Percentiles rank a stretch among this genome's conserved stretches.
Conservation (phyloP, 37 sponge, comb jelly and placozoan species). For the Amphimedon queenslandica region DNA sequence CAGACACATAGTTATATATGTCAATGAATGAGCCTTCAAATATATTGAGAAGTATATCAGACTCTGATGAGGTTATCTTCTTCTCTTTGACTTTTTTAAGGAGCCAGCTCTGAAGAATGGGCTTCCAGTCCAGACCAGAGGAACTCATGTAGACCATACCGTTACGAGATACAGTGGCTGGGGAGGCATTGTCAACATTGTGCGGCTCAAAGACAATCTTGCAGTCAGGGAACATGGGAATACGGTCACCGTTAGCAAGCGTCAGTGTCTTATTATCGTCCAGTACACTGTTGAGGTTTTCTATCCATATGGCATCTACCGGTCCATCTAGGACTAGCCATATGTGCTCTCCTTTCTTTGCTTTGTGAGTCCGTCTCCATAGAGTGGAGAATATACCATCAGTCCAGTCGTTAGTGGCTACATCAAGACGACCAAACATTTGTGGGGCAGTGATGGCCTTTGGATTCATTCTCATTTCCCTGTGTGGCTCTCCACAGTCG, state of each 20-base stretch:
- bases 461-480: slow-evolving; percentile 99
- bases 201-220: slow-evolving; percentile 97
- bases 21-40: slow-evolving; percentile 79
- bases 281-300: slow-evolving; percentile 83
- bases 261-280: slow-evolving; percentile 99
- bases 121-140: slow-evolving; percentile 91
- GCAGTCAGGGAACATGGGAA: slow-evolving; percentile 94
- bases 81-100: slow-evolving; percentile 58
- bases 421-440: slow-evolving; percentile 99
- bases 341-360: slow-evolving; percentile 95
- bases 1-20: slow-evolving; percentile 64
- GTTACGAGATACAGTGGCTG: slow-evolving; percentile 98
- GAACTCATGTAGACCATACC: slow-evolving; percentile 99
- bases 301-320: slow-evolving; percentile 99
- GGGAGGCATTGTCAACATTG: slow-evolving; percentile 99
- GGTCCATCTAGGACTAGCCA: slow-evolving; percentile 98
- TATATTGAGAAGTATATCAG: slow-evolving; percentile 58
- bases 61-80: slow-evolving; percentile 69
- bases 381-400: slow-evolving; percentile 99
- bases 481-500: slow-evolving; percentile 81
- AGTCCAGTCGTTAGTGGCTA: slow-evolving; percentile 99
- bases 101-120: slow-evolving; percentile 89
- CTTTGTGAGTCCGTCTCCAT: slow-evolving; percentile 94
- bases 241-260: slow-evolving; percentile 97
- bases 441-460: slow-evolving; percentile 98